Conservation (phyloP, 2,797 vertebrate genomes). For the Coluber constrictor region DNA sequence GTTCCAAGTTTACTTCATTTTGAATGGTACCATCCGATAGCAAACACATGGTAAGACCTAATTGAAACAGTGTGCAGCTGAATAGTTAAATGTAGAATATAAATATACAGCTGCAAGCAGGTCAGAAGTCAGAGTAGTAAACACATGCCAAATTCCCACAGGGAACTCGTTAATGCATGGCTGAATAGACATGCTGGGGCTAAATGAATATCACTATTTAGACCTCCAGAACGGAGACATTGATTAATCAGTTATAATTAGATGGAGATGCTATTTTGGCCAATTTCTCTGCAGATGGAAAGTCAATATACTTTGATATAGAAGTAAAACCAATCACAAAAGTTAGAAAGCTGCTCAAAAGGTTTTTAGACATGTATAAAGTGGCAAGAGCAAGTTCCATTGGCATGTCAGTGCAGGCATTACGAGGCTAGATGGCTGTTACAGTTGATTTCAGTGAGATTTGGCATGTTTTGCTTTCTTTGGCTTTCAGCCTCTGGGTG, state of each 20-base stretch:
- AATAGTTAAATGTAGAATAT: conserved; percentile 73
- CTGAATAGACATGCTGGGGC: conserved; percentile 71
- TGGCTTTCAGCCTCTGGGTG: neutral
- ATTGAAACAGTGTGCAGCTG: conserved; percentile 75
- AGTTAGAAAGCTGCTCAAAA: conserved; percentile 44
- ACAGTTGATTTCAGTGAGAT: conserved; percentile 14
- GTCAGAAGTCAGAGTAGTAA: conserved; percentile 76
- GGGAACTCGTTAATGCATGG: conserved; percentile 77
- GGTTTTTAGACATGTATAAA: conserved; percentile 11
- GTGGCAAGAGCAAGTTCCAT: neutral
- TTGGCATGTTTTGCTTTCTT: conserved; percentile 13
- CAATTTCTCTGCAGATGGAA: conserved; percentile 67
- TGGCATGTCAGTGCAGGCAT: neutral
- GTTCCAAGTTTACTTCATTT: conserved; percentile 78
- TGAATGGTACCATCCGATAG: conserved; percentile 74
- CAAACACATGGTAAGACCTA: conserved; percentile 73
- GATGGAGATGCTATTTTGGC: conserved; percentile 70
- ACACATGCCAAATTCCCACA: conserved; percentile 70
- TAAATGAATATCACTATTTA: conserved; percentile 75
- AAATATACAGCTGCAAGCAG: conserved; percentile 77
- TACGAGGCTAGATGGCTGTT: neutral
- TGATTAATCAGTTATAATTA: conserved; percentile 78
- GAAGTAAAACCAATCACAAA: conserved; percentile 56
- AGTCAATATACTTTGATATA: conserved; percentile 56
- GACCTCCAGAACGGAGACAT: conserved; percentile 73